Base-by-base conservation (phyloP, 2,888 invertebrate genomes). In the Parochlus steinenii region DNA sequence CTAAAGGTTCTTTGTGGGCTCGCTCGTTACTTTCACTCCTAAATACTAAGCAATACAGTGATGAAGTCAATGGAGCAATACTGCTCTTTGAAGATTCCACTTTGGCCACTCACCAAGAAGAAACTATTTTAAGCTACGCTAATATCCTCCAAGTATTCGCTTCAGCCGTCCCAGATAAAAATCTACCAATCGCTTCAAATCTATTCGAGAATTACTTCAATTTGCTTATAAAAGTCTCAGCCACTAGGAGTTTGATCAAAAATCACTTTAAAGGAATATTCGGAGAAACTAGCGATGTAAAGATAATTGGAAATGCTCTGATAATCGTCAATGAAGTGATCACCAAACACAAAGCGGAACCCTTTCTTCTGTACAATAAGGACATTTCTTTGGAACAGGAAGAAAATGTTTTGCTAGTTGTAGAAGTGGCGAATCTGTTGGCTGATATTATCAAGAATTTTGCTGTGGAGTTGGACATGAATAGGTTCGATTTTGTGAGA, bases 401-500 rank as follows among this genome's bases (percentile, higher is more conserved):
- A 15, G 22, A 33, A 10, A 16, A 18, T 14, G 19, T 33, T 16
- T 7, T 28, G 7, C 7, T 41, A 6, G 23, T 38, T 5, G 47
- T 54, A 11, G 57, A 56, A 41, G 48, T 50, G 18, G 54, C 55
- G 2, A 50, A 54, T 37, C 45, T 60, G n/a, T 41, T 61, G 4
- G 46, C 42, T 4, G 48, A 52, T 40, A 42, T 53, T 2, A 28
- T 61, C 4, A 38, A 41, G n/a, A 46, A 49, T 11, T 53, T 54
- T 40, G 51, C 55, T 3, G 43, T 48, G 38, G 49, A 55, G 40
- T 40, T 57, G 14, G 45, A 44, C 16, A 47, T 53, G 6, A 51
- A 62, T 42, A 67, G 72, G 45, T 83, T 85, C 82, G 85, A 85
- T 61, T 73, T 76, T 49, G 60, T 71, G 44, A 64, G 76, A 43